Base-by-base conservation (phyloP, 37 sponge, comb jelly and placozoan species). In the Agelas oroides region DNA sequence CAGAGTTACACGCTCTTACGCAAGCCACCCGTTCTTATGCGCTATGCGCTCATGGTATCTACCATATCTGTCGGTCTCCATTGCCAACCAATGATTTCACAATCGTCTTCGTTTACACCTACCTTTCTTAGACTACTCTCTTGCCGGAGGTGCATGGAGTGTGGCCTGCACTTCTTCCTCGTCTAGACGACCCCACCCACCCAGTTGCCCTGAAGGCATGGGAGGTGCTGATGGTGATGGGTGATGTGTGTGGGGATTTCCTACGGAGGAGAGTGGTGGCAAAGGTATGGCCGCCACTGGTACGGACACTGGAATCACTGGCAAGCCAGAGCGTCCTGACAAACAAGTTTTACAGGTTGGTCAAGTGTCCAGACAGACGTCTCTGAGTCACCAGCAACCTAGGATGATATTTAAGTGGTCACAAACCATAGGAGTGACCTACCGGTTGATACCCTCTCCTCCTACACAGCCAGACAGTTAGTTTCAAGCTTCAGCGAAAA, bases 181-280 rank as follows among this genome's bases (percentile, higher is more conserved):
- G 86, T 1, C 86, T 93, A 38, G 31, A 30, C 1, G 91, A 93
- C 68, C 40, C 58, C 33, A 33, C 75, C 77, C 86, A 57, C n/a
- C 72, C 76, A 12, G 91, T 93, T 39, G 86, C 72, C 1, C 28
- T 55, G 54, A 81, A 36, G 76, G 93, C 93, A 1, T 65, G 85
- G 74, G 86, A 85, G 23, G 81, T 93, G 37, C 71, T 93, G 30
- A 5, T 73, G 39, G 75, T 67, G 25, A 73, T 93, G 86, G 55
- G 78, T 63, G 70, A 81, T 6, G 81, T 79, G 55, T 85, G 90
- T 36, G 74, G 87, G 23, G 93, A 93, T 18, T 93, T 93, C 70
- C 64, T 93, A 21, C 55, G 87, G 65, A 84, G 73, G 64, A 46
- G 93, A 28, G 78, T 93, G 13, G 62, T 85, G 18, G 58, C 80